Percentiles rank a stretch among this genome's conserved stretches.
These are phyloP conservation scores for Melanotaenia pygmaea DNA, from an alignment of 2,797 vertebrate species.

Conservation along the genomic window DNA sequence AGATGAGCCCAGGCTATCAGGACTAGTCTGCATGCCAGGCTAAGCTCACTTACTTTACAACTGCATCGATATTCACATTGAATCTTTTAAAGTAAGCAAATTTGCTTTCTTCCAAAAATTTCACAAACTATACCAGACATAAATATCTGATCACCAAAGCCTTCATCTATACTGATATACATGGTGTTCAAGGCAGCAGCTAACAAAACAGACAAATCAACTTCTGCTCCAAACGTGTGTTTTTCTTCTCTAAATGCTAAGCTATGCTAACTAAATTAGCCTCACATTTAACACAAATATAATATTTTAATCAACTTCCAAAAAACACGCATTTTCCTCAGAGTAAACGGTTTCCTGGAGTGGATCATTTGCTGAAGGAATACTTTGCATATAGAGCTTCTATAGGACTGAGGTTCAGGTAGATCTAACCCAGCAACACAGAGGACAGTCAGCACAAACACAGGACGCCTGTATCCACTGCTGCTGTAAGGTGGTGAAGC, in stretches of 20 bases:
- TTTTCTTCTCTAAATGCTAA: background rate
- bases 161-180: too few relatives aligned
- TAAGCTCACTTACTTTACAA: too few relatives aligned
- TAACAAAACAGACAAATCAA: background rate
- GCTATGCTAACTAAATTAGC: background rate
- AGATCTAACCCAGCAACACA: background rate
- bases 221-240: background rate
- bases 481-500: conserved; percentile 1
- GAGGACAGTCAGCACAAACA: conserved; percentile 30
- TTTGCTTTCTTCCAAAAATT: too few relatives aligned
- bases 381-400: background rate
- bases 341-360: background rate
- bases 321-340: background rate
- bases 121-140: too few relatives aligned
- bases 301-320: background rate
- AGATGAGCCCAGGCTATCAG: too few relatives aligned
- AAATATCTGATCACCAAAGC: too few relatives aligned
- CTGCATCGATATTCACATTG: too few relatives aligned
- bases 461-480: conserved; percentile 26
- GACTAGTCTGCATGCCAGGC: too few relatives aligned
- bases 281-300: background rate
- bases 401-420: background rate
- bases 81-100: too few relatives aligned
- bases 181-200: too few relatives aligned
- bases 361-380: background rate